phyloP scores from a whole-genome alignment of 2,113 vertebrate species.

The mouse (Mus musculus) region GRCm39 chr3:151016001-151016500 shows the following conservation, averaged over 20 bases:
- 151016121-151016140: slow-evolving; percentile 23
- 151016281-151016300: neutral
- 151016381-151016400: neutral
- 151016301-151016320: neutral
- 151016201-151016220: neutral
- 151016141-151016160: slow-evolving; percentile 27
- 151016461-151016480: neutral
- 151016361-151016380: neutral
- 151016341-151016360: neutral
- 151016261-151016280: neutral
- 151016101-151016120: slow-evolving; percentile 11
- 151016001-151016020: slow-evolving; percentile 41
- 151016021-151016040: neutral
- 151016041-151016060: neutral
- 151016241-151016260: neutral
- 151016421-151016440: neutral
- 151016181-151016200: neutral
- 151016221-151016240: slow-evolving; percentile 34
- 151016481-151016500: neutral
- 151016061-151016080: slow-evolving; percentile 47
- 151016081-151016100: slow-evolving; percentile 7
- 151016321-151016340: neutral
- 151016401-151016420: neutral
- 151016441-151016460: neutral
- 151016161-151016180: neutral